Conservation (phyloP, 2,113 vertebrate species). For the Misgurnus anguillicaudatus region DNA sequence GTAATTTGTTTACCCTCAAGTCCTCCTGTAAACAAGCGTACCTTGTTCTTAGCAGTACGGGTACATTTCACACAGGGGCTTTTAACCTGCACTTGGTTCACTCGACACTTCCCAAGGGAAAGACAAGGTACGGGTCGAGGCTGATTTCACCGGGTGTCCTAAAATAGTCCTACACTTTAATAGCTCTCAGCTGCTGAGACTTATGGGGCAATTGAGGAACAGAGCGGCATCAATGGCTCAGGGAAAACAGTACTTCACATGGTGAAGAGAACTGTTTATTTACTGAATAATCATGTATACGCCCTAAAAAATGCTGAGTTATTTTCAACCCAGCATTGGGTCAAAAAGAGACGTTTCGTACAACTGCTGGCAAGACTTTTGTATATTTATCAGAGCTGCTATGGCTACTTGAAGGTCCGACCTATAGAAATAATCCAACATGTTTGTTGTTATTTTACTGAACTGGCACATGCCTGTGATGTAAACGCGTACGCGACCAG, state of each 20-base stretch:
- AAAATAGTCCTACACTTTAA: slow-evolving; percentile 60
- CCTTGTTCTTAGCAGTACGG: neutral
- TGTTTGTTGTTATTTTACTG: too few species aligned
- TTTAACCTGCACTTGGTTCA: slow-evolving; percentile 34
- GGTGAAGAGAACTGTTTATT: neutral
- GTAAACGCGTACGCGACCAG: too few species aligned
- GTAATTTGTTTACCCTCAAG: neutral
- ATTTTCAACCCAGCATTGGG: too few species aligned
- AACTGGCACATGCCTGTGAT: too few species aligned
- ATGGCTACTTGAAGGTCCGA: too few species aligned
- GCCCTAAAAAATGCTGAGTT: too few species aligned
- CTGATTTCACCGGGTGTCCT: slow-evolving; percentile 26
- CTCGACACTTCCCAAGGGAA: slow-evolving; percentile 23
- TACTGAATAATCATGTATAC: neutral
- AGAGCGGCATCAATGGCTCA: slow-evolving; percentile 1
- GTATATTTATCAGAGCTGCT: too few species aligned
- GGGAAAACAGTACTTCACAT: neutral
- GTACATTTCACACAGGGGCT: neutral
- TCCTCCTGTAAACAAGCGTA: slow-evolving; percentile 31
- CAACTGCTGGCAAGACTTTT: too few species aligned
- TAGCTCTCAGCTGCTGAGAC: slow-evolving; percentile 50
- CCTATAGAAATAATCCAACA: too few species aligned
- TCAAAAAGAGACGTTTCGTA: too few species aligned
- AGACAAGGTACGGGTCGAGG: slow-evolving; percentile 5
- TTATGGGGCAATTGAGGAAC: slow-evolving; percentile 41